Evolutionary conservation across 2,113 vertebrate species (phyloP).

Genomic region (Brachirus orientalis): DNA sequence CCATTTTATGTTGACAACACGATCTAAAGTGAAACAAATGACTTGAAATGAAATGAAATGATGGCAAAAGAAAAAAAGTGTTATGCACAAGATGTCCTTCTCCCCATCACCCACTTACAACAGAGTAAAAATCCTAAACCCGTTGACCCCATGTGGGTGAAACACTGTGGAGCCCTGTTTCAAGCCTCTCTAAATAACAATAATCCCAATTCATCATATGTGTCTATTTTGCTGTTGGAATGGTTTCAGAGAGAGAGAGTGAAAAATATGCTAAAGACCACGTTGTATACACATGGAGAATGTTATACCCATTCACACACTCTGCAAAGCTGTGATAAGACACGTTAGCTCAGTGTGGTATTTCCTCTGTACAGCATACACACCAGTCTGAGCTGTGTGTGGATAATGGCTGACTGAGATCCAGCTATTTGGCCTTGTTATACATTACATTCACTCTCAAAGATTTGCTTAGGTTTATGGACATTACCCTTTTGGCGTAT

Average conservation of each 20-base stretch:
- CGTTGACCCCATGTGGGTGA: conserved; percentile 39
- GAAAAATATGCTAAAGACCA: conserved; percentile 26
- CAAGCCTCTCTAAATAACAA: conserved; percentile 57
- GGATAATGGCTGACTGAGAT: conserved; percentile 10
- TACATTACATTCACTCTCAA: conserved; percentile 29
- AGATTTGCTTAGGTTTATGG: conserved; percentile 45
- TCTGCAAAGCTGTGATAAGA: conserved; percentile 45
- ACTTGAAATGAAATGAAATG: background rate
- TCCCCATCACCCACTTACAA: conserved; percentile 39
- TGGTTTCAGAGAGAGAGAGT: conserved; percentile 47
- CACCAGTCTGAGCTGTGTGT: conserved; percentile 53
- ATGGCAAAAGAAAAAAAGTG: background rate
- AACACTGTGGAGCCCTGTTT: conserved; percentile 42
- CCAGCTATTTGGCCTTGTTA: conserved; percentile 54
- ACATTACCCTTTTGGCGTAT: too few species aligned
- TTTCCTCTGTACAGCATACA: conserved; percentile 24
- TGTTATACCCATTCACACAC: conserved; percentile 56
- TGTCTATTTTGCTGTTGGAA: conserved; percentile 56
- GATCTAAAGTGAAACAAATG: conserved; percentile 9
- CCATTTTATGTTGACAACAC: conserved; percentile 24
- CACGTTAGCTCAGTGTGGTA: conserved; percentile 12
- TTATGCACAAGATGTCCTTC: conserved; percentile 10
- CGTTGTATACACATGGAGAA: conserved; percentile 57
- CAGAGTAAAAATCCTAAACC: conserved; percentile 44
- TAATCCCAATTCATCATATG: conserved; percentile 56